Conservation (phyloP, 2,888 invertebrate genomes). For the Cremastobaeus sp. region DNA sequence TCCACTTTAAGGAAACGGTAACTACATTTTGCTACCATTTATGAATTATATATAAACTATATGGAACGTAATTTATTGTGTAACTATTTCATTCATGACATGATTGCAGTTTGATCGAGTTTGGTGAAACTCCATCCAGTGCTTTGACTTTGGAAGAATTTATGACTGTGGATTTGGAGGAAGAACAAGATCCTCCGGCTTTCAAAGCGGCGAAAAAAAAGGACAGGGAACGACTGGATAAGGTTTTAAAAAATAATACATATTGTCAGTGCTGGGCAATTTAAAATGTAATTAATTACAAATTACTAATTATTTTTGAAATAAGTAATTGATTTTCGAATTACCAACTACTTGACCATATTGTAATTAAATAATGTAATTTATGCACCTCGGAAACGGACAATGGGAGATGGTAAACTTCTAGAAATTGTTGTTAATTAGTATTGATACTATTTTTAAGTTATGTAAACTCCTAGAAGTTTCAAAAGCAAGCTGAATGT, state of each 20-base stretch:
- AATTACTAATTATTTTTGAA: too few species aligned
- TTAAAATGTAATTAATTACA: too few species aligned
- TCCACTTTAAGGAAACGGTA: slow-evolving; percentile 92
- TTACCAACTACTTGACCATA: too few species aligned
- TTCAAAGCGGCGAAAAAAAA: slow-evolving; percentile 94
- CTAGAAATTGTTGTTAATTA: too few species aligned
- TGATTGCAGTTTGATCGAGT: slow-evolving; percentile 87
- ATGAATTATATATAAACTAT: neutral
- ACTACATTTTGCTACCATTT: slow-evolving; percentile 12
- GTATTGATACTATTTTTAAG: too few species aligned
- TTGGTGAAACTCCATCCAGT: slow-evolving; percentile 97
- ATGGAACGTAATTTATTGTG: neutral
- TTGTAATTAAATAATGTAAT: too few species aligned
- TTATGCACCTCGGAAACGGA: too few species aligned
- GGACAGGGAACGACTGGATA: slow-evolving; percentile 90
- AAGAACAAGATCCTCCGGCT: slow-evolving; percentile 97
- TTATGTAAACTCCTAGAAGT: too few species aligned
- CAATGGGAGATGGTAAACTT: too few species aligned
- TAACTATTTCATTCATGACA: neutral
- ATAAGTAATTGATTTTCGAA: too few species aligned
- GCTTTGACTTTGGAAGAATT: slow-evolving; percentile 97
- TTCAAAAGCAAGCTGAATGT: too few species aligned
- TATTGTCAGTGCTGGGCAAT: neutral
- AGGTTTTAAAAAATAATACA: slow-evolving; percentile 79
- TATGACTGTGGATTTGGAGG: slow-evolving; percentile 96